These are phyloP conservation scores for Cheilosia pagana DNA, from an alignment of 2,888 invertebrate genomes.

Conservation along the genomic window DNA sequence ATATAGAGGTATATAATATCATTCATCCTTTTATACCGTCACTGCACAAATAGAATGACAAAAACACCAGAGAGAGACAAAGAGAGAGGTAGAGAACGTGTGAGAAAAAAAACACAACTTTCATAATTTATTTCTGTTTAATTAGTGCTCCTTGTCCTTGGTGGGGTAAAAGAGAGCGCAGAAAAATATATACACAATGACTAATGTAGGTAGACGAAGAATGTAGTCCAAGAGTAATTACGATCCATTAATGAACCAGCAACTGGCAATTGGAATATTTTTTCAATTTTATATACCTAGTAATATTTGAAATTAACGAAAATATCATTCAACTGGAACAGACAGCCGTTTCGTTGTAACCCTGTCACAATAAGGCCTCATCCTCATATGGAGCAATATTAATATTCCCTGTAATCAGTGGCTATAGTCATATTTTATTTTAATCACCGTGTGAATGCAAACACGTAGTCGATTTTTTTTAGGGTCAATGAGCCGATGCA, in stretches of 20 bases:
- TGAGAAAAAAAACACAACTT: conserved; percentile 6
- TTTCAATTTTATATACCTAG: not conserved
- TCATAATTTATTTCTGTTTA: conserved; percentile 57
- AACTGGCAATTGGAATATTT: not conserved
- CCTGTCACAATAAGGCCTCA: too few species aligned
- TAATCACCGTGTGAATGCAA: too few species aligned
- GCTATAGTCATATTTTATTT: too few species aligned
- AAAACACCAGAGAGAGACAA: not conserved
- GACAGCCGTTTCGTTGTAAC: too few species aligned
- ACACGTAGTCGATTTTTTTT: too few species aligned
- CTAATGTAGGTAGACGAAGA: conserved; percentile 19
- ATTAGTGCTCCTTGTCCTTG: conserved; percentile 49
- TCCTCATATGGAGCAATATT: too few species aligned
- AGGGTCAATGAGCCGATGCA: too few species aligned
- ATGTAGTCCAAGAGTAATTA: conserved; percentile 19
- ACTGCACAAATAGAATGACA: conserved; percentile 2
- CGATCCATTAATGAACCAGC: conserved; percentile 19
- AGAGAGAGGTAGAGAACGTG: not conserved
- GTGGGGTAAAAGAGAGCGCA: not conserved
- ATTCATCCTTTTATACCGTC: conserved; percentile 31
- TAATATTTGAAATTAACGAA: not conserved
- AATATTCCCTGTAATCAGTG: too few species aligned
- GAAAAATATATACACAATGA: conserved; percentile 18
- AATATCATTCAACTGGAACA: not conserved
- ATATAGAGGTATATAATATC: not conserved